Evolutionary conservation across 1,140 invertebrate genomes (phyloP).

Genomic region (Anastatus disparis): DNA sequence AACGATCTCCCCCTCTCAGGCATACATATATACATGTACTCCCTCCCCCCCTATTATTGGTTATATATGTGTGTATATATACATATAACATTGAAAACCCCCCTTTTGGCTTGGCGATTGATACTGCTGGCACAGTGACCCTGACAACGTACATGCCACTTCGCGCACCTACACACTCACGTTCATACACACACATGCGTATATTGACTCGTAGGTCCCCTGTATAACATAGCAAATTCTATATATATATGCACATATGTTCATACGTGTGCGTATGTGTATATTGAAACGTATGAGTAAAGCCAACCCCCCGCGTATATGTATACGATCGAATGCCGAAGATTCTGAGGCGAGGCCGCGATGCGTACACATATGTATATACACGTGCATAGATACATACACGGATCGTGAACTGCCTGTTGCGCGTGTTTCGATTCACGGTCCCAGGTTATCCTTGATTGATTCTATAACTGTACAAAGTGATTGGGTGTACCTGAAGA

Average conservation of each 20-base stretch:
- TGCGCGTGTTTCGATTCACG: constrained; percentile 46
- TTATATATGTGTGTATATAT: too few species aligned
- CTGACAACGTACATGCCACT: constrained; percentile 43
- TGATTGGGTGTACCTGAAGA: too few species aligned
- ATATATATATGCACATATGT: background rate
- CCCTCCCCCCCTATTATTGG: background rate
- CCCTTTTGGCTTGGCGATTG: constrained; percentile 10
- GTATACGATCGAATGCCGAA: constrained; percentile 58
- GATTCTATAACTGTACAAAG: too few species aligned
- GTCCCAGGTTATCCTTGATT: background rate
- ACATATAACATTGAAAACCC: background rate
- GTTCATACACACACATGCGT: background rate
- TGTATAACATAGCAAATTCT: background rate
- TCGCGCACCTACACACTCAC: background rate
- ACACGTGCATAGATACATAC: too few species aligned
- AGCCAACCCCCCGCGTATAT: background rate
- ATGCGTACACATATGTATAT: constrained; percentile 41
- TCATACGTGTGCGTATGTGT: background rate
- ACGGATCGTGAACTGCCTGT: constrained; percentile 55
- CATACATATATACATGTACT: too few species aligned
- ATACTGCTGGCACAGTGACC: constrained; percentile 55
- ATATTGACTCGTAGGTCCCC: background rate
- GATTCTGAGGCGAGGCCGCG: constrained; percentile 60
- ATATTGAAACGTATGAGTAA: background rate
- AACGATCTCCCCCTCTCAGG: background rate